phyloP scores from a whole-genome alignment of 2,113 vertebrate species.

The Heterochromis multidens region DNA sequence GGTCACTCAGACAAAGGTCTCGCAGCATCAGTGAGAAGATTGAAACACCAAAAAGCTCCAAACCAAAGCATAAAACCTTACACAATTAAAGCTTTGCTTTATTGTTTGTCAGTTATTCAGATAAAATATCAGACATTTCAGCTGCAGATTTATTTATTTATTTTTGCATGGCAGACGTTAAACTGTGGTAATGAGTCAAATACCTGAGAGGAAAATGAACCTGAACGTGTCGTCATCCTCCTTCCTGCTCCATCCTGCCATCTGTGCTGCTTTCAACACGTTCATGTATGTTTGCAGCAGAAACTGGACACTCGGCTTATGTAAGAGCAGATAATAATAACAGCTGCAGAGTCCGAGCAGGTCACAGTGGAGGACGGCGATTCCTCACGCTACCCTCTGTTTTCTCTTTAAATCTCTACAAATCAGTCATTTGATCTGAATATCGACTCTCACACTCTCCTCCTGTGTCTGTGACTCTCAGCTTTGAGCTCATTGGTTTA shows the following conservation, averaged over 20 bases:
- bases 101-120: neutral
- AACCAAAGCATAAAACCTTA: too few relatives aligned
- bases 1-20: constrained; percentile 50
- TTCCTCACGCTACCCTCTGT: neutral
- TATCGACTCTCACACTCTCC: too few relatives aligned
- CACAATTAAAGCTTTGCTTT: neutral
- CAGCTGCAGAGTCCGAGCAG: neutral
- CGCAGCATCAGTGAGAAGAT: too few relatives aligned
- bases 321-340: constrained; percentile 28
- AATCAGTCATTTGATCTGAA: neutral
- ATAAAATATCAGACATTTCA: neutral
- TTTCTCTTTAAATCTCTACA: neutral
- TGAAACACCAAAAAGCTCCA: too few relatives aligned
- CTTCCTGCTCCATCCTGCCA: neutral
- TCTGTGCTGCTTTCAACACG: neutral
- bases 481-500: neutral
- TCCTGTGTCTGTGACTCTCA: neutral
- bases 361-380: neutral
- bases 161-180: neutral
- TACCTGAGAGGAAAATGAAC: too few relatives aligned
- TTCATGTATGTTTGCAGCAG: neutral
- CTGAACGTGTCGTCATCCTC: neutral
- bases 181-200: neutral
- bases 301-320: constrained; percentile 5
- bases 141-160: too few relatives aligned